phyloP scores from a whole-genome alignment of 2,797 vertebrate genomes.

The Kryptopterus vitreolus region DNA sequence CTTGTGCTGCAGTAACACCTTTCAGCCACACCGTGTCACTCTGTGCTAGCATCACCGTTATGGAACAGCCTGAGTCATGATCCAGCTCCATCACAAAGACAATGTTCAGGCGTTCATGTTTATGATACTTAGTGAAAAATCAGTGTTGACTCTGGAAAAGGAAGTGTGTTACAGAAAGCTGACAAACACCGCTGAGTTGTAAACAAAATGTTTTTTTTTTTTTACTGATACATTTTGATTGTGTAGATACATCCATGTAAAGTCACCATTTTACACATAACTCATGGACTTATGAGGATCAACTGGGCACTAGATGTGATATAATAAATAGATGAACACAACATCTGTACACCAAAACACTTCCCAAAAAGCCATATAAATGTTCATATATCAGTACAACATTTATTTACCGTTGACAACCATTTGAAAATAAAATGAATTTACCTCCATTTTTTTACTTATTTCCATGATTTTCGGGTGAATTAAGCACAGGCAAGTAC shows the following conservation, averaged over 20 bases:
- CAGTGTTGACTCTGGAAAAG: background rate
- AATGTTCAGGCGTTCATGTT: conserved; percentile 35
- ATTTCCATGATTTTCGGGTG: conserved; percentile 60
- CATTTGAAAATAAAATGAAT: conserved; percentile 74
- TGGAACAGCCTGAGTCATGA: conserved; percentile 61
- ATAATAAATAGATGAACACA: conserved; percentile 99
- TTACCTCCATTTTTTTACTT: conserved; percentile 58
- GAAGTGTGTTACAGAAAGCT: conserved; percentile 24
- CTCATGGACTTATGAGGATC: conserved; percentile 84
- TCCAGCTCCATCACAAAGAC: conserved; percentile 7
- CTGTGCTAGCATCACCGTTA: conserved; percentile 39
- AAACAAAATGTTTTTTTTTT: conserved; percentile 82
- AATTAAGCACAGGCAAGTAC: conserved; percentile 92
- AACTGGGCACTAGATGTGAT: conserved; percentile 90
- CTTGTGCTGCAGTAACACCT: conserved; percentile 37
- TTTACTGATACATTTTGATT: conserved; percentile 97
- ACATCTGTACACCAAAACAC: conserved; percentile 96
- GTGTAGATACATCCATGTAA: conserved; percentile 95
- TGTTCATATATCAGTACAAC: conserved; percentile 96
- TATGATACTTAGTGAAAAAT: conserved; percentile 17
- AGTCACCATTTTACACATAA: conserved; percentile 93
- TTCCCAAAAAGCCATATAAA: conserved; percentile 92
- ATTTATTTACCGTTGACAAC: conserved; percentile 83
- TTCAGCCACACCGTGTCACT: conserved; percentile 63
- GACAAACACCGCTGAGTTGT: conserved; percentile 67